Conservation (phyloP, 1,140 invertebrate species). For the Physella acuta region DNA sequence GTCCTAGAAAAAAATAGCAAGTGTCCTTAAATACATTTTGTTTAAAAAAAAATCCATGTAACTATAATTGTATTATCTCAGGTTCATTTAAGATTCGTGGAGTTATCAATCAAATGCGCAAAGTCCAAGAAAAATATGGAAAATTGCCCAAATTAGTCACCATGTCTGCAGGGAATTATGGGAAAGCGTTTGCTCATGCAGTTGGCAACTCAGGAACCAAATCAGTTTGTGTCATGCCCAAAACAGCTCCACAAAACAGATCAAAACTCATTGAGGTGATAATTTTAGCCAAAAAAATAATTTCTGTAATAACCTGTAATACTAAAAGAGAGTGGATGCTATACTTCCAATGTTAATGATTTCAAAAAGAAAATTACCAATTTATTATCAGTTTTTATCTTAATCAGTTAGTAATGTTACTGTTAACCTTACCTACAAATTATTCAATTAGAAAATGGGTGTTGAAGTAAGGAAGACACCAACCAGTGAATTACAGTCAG, state of each 20-base stretch:
- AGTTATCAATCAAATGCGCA: constrained; percentile 46
- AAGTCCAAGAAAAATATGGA: constrained; percentile 35
- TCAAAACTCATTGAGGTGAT: constrained; percentile 49
- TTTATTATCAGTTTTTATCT: too few species aligned
- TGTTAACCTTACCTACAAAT: too few species aligned
- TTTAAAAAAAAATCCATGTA: too few species aligned
- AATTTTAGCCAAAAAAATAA: too few species aligned
- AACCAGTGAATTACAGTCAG: constrained; percentile 37
- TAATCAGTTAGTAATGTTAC: too few species aligned
- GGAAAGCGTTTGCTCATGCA: constrained; percentile 51
- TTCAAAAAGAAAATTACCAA: too few species aligned
- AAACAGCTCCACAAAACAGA: constrained; percentile 44
- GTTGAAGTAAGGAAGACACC: constrained; percentile 40
- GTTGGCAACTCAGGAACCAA: constrained; percentile 31
- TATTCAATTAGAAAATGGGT: constrained; percentile 43
- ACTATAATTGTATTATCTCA: too few species aligned
- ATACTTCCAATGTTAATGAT: too few species aligned
- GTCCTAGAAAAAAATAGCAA: too few species aligned
- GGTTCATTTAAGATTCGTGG: constrained; percentile 55
- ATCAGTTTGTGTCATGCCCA: constrained; percentile 49
- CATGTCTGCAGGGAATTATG: constrained; percentile 56
- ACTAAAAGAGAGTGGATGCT: too few species aligned
- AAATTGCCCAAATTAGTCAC: constrained; percentile 38
- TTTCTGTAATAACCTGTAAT: too few species aligned
- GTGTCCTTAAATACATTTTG: too few species aligned